Evolutionary conservation across 2,888 invertebrate genomes (phyloP).

Genomic region (Cistogaster globosa): DNA sequence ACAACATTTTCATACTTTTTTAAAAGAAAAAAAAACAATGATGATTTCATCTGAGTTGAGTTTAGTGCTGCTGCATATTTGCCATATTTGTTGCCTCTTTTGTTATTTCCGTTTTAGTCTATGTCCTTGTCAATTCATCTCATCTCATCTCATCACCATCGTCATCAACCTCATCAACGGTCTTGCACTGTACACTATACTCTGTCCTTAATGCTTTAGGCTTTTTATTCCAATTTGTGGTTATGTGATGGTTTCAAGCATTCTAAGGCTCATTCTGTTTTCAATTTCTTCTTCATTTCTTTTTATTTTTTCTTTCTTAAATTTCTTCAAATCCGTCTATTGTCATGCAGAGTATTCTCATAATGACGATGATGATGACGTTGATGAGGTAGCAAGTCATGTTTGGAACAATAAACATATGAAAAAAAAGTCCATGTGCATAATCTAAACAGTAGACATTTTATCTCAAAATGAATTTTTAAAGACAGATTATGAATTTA

Average conservation of each 20-base stretch:
- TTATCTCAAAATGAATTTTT: slow-evolving; percentile 19
- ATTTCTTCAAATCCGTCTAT: slow-evolving; percentile 49
- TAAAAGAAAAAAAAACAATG: slow-evolving; percentile 34
- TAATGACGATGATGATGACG: slow-evolving; percentile 11
- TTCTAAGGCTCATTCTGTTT: slow-evolving; percentile 56
- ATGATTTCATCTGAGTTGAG: slow-evolving; percentile 54
- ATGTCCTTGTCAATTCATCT: slow-evolving; percentile 57
- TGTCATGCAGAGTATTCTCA: slow-evolving; percentile 13
- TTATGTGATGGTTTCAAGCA: slow-evolving; percentile 62
- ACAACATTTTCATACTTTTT: slow-evolving; percentile 13
- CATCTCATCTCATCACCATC: slow-evolving; percentile 35
- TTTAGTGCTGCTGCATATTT: slow-evolving; percentile 50
- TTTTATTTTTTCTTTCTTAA: slow-evolving; percentile 7
- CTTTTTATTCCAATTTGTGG: slow-evolving; percentile 70
- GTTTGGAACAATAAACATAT: slow-evolving; percentile 37
- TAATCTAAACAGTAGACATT: slow-evolving; percentile 22
- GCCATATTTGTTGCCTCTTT: slow-evolving; percentile 62
- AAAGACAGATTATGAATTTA: not conserved
- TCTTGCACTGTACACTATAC: slow-evolving; percentile 34
- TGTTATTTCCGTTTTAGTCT: slow-evolving; percentile 70
- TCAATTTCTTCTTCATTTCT: slow-evolving; percentile 32
- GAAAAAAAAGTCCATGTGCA: slow-evolving; percentile 2
- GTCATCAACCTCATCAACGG: slow-evolving; percentile 45
- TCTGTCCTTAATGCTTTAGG: slow-evolving; percentile 65
- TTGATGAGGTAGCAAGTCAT: slow-evolving; percentile 12